Evolutionary conservation across 2,888 invertebrate species (phyloP), one percentile per base, ranked within the genome.

Genomic region (Blera fallax): DNA sequence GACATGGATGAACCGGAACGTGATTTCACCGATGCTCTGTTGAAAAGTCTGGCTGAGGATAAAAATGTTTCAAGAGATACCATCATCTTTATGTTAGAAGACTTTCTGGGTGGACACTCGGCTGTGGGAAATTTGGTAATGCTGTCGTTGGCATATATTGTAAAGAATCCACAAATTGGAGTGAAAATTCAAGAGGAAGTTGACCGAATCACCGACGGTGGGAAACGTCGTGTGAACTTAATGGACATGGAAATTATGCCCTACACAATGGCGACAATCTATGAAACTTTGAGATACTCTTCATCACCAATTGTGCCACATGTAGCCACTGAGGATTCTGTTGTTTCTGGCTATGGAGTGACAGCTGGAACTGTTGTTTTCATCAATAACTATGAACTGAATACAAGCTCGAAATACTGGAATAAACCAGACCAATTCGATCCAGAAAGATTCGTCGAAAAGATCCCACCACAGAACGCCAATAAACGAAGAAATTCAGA

Each of bases 301-400:
- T 97, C 97, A 0, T 97, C 97, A 0, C 97, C 98, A 0, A 97
- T 98, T 77, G 97, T 98, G 0, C 98, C 98, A 0, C 97, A 97
- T 89, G 97, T 97, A 0, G 97, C 97, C 0, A 96, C 96, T 0
- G 94, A 95, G 88, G 95, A 96, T 89, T 95, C 96, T 0, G 93
- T 94, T 0, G 94, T 98, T 4, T 94, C 94, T 48, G 97, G 96
- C 0, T 96, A 94, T 89, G 93, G 94, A 0, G 94, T 97, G 0
- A 94, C 95, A 60, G 95, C 95, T 89, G 97, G 96, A 0, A 96
- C 97, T 0, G 94, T 97, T 67, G 94, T 97, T 0, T 96, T 97
- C 89, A 94, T 97, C 24, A 97, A 97, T 89, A 97, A 97, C 89
- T 96, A 96, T 90, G 95, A 95, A 87, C 90, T 97, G 16, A 97